A percentile compares a stretch with the other conserved stretches of the same genome.
Conservation (phyloP, 1,140 invertebrate genomes). For the Drosophila repleta region DNA sequence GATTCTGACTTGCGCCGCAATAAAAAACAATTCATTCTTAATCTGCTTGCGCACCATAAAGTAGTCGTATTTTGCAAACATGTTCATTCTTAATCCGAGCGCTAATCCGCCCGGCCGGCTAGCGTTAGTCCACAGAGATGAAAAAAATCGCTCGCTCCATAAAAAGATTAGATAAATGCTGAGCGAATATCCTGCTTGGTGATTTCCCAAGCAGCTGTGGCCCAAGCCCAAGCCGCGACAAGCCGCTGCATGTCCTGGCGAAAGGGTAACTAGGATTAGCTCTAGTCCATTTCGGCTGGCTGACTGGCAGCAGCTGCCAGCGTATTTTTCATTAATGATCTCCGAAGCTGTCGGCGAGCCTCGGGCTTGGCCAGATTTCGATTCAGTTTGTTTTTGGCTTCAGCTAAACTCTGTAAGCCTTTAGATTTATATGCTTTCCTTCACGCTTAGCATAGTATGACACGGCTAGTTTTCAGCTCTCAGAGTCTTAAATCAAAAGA, state of each 20-base stretch:
- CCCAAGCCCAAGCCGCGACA: conserved; percentile 1
- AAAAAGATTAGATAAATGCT: conserved; percentile 66
- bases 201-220: conserved; percentile 74
- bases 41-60: conserved; percentile 62
- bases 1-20: conserved; percentile 61
- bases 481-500: conserved; percentile 30
- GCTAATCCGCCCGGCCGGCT: conserved; percentile 54
- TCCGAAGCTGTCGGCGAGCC: neutral
- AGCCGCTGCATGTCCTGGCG: conserved; percentile 21
- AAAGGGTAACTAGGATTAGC: conserved; percentile 28
- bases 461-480: conserved; percentile 21
- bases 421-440: conserved; percentile 20
- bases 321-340: conserved; percentile 52
- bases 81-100: conserved; percentile 78
- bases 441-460: conserved; percentile 12
- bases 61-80: conserved; percentile 73
- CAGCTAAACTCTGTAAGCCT: conserved; percentile 32
- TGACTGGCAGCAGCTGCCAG: neutral
- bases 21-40: conserved; percentile 82
- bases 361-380: conserved; percentile 1
- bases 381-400: conserved; percentile 17
- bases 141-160: conserved; percentile 38
- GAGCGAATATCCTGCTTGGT: conserved; percentile 54
- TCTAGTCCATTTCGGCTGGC: conserved; percentile 10
- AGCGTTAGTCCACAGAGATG: conserved; percentile 26